Evolutionary conservation across 2,113 vertebrate genomes (phyloP).

Genomic region (Ovibos moschatus): DNA sequence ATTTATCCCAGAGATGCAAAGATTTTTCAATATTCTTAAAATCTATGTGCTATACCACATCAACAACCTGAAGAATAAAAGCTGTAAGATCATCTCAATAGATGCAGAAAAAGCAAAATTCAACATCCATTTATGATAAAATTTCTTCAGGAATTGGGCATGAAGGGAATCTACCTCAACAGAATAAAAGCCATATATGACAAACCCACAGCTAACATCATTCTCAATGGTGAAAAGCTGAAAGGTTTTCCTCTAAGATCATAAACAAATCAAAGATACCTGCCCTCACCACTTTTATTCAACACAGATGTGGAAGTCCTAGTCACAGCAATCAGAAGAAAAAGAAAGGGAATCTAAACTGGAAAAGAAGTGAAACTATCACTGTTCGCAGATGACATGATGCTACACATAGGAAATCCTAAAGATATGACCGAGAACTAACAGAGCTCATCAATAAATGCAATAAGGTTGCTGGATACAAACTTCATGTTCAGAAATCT

Average conservation of each 20-base stretch:
- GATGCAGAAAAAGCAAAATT: neutral
- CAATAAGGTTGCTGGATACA: neutral
- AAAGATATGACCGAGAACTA: too few species aligned
- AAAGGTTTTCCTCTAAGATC: neutral
- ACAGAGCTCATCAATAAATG: neutral
- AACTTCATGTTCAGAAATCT: neutral
- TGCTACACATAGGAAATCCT: neutral
- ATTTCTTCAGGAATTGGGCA: neutral
- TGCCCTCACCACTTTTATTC: neutral
- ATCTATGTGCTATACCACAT: neutral
- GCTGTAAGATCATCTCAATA: neutral
- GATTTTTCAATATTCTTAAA: neutral
- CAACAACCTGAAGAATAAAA: neutral
- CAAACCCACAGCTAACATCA: neutral
- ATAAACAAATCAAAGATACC: neutral
- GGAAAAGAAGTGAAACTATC: neutral
- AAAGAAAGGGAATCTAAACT: neutral
- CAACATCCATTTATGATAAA: neutral
- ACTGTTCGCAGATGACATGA: neutral
- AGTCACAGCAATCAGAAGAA: neutral
- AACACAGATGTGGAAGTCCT: neutral
- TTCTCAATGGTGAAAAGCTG: neutral
- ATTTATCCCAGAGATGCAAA: neutral
- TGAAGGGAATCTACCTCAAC: neutral
- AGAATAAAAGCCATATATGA: neutral